Evolutionary conservation across 2,888 invertebrate species (phyloP), one percentile per base, ranked within the genome.

Genomic region (Ernsta delagoae): DNA sequence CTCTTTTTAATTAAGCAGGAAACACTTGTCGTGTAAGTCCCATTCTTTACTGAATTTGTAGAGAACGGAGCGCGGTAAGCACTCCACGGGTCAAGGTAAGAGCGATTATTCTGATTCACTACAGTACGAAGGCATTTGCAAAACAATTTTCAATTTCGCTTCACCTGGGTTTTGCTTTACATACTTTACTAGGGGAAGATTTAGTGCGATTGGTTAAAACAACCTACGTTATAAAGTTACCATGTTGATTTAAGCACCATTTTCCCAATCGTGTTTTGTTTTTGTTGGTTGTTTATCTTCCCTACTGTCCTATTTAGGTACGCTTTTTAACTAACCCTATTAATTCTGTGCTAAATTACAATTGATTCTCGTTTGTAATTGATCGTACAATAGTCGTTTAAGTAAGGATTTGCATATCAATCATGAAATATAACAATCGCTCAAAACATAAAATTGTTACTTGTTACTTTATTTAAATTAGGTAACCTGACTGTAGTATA

Each of bases 1-100:
- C n/a, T n/a, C 48, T 57, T 62, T 68, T 68, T 62, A 68, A 68
- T 68, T 68, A 68, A 57, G 62, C 56, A 48, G 67, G 57, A 62
- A 68, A 61, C 45, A 56, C 48, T 45, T 57, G 56, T 68, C 56
- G 31, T 61, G 57, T 68, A 60, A 68, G 45, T 39, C 54, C 56
- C 39, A 68, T 61, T 68, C 67, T 68, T 61, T 48, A 36, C 56
- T 61, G 67, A 67, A 67, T 68, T 61, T 56, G 67, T 62, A 48
- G n/a, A 57, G 50, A 59, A 62, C 57, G 5, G 41, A 31, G 62
- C 62, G 68, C 62, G 7, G 39, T n/a, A 31, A 57, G 50, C 36
- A 45, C 61, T 50, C 45, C n/a, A 16, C 61, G 36, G 68, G 68
- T 68, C 68, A 68, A 68, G 62, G 68, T 59, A 16, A 59, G 16